Percentiles rank a stretch among this genome's conserved stretches.
Evolutionary conservation across 2,797 vertebrate species (phyloP).

Genomic region (Tiaroga cobitis): DNA sequence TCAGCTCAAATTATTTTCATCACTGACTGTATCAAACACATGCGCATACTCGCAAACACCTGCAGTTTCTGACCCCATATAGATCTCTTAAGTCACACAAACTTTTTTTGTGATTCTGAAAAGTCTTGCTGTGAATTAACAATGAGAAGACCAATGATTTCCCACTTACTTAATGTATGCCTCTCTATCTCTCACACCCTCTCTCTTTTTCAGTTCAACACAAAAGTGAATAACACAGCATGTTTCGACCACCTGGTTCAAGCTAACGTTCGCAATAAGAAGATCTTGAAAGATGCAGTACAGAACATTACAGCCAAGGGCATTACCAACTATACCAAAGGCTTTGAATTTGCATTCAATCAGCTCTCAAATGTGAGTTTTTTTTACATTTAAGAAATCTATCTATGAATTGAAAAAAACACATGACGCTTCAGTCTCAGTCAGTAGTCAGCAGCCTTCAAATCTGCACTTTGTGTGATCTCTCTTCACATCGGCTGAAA

Average conservation of each 20-base stretch:
- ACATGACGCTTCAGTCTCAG: too few relatives aligned
- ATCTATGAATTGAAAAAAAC: not conserved
- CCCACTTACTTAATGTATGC: conserved; percentile 4
- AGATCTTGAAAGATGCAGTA: conserved; percentile 95
- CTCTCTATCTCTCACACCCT: not conserved
- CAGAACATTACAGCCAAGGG: conserved; percentile 97
- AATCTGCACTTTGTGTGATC: not conserved
- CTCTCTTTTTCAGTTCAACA: conserved; percentile 86
- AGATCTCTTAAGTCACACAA: not conserved
- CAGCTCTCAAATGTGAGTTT: conserved; percentile 88
- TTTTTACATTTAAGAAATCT: conserved; percentile 4
- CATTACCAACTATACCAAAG: conserved; percentile 98
- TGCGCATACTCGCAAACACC: not conserved
- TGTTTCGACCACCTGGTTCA: conserved; percentile 98
- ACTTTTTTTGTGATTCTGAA: not conserved
- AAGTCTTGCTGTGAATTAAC: not conserved
- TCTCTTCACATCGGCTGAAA: not conserved
- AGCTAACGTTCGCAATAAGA: conserved; percentile 98
- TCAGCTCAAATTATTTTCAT: conserved; percentile 39
- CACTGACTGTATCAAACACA: conserved; percentile 29
- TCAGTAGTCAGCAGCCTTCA: not conserved
- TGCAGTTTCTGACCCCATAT: not conserved
- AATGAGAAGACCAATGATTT: conserved; percentile 16
- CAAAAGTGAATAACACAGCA: conserved; percentile 92
- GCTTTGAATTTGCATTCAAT: conserved; percentile 96